A percentile compares a stretch with the other conserved stretches of the same genome.
Evolutionary conservation across 2,797 vertebrate genomes (phyloP).

Genomic region (Rhynchonycteris naso): DNA sequence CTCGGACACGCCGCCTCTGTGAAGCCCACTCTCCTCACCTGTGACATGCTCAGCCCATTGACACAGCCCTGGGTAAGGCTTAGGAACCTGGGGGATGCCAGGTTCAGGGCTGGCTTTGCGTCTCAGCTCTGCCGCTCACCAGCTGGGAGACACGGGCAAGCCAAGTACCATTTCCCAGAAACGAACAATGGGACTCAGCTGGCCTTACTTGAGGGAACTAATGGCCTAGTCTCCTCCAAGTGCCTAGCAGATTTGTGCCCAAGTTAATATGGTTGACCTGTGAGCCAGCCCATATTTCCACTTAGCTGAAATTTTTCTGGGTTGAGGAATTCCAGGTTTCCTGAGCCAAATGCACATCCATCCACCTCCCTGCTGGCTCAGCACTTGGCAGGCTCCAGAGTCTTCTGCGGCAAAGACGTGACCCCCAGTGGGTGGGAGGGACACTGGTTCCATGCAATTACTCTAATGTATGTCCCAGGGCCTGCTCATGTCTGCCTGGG

Average conservation of each 20-base stretch:
- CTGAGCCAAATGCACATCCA: not conserved
- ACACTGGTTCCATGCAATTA: not conserved
- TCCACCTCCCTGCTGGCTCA: not conserved
- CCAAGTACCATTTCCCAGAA: not conserved
- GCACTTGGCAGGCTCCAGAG: constrained; percentile 36
- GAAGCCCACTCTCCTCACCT: not conserved
- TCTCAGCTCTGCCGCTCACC: not conserved
- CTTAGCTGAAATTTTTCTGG: not conserved
- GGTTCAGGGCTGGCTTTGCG: not conserved
- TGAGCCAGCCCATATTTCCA: not conserved
- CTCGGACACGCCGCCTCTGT: accelerated
- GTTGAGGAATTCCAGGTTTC: not conserved
- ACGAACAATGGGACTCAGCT: not conserved
- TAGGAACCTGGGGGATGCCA: not conserved
- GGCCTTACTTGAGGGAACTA: not conserved
- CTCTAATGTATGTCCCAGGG: constrained; percentile 64
- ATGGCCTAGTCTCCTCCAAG: not conserved
- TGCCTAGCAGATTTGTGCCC: not conserved
- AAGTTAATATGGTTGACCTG: not conserved
- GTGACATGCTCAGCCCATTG: not conserved
- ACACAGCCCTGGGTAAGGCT: accelerated
- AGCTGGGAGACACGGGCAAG: not conserved
- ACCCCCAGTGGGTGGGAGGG: constrained; percentile 21
- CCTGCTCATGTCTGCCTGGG: constrained; percentile 41
- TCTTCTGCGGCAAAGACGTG: not conserved